A percentile compares a stretch with the other conserved stretches of the same genome.
Evolutionary conservation across 2,797 vertebrate species (phyloP).

Genomic region (Coregonus sp.): DNA sequence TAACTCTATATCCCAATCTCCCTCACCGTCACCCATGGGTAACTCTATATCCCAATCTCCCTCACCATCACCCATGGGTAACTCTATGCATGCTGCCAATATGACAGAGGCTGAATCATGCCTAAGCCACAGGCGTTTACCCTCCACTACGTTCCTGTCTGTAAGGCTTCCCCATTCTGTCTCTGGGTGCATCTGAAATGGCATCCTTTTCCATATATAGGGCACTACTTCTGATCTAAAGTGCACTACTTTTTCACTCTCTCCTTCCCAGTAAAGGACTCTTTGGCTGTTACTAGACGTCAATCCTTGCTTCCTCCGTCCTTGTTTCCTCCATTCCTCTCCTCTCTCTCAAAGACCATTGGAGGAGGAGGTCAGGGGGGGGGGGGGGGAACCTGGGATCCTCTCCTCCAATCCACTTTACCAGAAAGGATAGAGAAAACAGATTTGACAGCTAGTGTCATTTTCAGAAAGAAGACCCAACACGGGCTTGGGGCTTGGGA

Average conservation of each 20-base stretch:
- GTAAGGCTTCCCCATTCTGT: conserved; percentile 1
- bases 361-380: neutral
- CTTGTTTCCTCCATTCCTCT: neutral
- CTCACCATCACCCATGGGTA: no score
- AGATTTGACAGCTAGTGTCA: neutral
- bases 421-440: neutral
- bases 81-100: no score
- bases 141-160: no score
- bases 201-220: neutral
- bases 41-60: no score
- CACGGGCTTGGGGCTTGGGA: neutral
- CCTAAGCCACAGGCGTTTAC: no score
- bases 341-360: neutral
- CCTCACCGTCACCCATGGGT: no score
- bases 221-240: neutral
- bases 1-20: no score
- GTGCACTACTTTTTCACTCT: neutral
- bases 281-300: neutral
- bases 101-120: no score
- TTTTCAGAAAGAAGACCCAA: neutral
- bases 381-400: neutral
- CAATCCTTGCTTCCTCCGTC: neutral
- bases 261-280: neutral
- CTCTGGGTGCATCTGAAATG: neutral
- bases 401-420: neutral